phyloP scores from a whole-genome alignment of 2,113 vertebrate species.

The Prinia subflava region DNA sequence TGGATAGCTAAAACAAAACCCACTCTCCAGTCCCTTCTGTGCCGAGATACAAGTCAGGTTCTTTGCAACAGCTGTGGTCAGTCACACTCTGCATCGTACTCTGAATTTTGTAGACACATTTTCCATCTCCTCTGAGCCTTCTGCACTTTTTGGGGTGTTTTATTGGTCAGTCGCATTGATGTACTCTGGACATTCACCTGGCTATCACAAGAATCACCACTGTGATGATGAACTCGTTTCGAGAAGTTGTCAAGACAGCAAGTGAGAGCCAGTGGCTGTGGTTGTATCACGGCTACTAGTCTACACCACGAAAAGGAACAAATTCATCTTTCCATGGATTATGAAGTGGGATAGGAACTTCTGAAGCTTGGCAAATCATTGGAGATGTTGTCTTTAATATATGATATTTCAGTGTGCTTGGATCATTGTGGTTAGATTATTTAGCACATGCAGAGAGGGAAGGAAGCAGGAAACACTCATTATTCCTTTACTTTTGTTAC shows the following conservation, averaged over 20 bases:
- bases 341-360: neutral
- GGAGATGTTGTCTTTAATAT: neutral
- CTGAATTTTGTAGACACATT: neutral
- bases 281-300: neutral
- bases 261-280: neutral
- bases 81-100: neutral
- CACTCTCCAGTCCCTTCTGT: neutral
- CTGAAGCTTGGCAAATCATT: neutral
- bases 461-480: neutral
- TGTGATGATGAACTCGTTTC: neutral
- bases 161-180: neutral
- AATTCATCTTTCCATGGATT: neutral
- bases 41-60: neutral
- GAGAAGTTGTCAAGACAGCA: neutral
- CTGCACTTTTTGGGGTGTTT: neutral
- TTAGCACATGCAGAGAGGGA: neutral
- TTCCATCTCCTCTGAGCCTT: neutral
- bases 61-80: neutral
- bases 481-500: neutral
- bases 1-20: neutral
- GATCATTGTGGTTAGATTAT: neutral
- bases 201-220: neutral
- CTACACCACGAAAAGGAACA: neutral
- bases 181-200: neutral
- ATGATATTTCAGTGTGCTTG: neutral